These are phyloP conservation scores for Caenorhabditis becei DNA, from an alignment of 2,888 invertebrate genomes.

Conservation along the genomic window DNA sequence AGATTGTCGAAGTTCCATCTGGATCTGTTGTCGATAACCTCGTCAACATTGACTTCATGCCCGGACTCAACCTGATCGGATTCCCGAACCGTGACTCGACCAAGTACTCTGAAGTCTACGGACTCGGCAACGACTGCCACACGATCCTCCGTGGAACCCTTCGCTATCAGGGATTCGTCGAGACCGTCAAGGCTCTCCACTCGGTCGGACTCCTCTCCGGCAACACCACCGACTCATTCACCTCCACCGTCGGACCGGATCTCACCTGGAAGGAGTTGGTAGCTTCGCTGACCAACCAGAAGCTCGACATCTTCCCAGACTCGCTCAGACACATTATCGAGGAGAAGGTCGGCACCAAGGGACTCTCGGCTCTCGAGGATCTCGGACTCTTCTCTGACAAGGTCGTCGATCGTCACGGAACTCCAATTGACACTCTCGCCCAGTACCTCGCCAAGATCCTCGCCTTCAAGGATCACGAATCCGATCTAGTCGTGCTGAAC, in stretches of 20 bases:
- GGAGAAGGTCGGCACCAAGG: slow-evolving; percentile 87
- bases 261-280: slow-evolving; percentile 95
- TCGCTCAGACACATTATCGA: slow-evolving; percentile 90
- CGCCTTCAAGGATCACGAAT: slow-evolving; percentile 86
- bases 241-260: slow-evolving; percentile 92
- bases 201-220: slow-evolving; percentile 91
- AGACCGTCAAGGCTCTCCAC: slow-evolving; percentile 91
- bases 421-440: slow-evolving; percentile 94
- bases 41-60: slow-evolving; percentile 90
- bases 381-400: slow-evolving; percentile 91
- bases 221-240: slow-evolving; percentile 91
- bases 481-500: slow-evolving; percentile 94
- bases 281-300: slow-evolving; percentile 90
- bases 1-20: slow-evolving; percentile 89
- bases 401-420: slow-evolving; percentile 88
- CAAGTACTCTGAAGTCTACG: slow-evolving; percentile 91
- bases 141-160: slow-evolving; percentile 95
- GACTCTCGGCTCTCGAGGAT: slow-evolving; percentile 71
- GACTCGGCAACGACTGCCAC: slow-evolving; percentile 87
- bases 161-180: slow-evolving; percentile 91
- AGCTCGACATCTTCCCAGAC: slow-evolving; percentile 93
- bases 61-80: slow-evolving; percentile 94
- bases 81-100: slow-evolving; percentile 97
- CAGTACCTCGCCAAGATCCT: slow-evolving; percentile 85
- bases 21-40: slow-evolving; percentile 92